These are phyloP conservation scores for Thalassophryne amazonica DNA, from an alignment of 2,797 vertebrate genomes.

Conservation along the genomic window DNA sequence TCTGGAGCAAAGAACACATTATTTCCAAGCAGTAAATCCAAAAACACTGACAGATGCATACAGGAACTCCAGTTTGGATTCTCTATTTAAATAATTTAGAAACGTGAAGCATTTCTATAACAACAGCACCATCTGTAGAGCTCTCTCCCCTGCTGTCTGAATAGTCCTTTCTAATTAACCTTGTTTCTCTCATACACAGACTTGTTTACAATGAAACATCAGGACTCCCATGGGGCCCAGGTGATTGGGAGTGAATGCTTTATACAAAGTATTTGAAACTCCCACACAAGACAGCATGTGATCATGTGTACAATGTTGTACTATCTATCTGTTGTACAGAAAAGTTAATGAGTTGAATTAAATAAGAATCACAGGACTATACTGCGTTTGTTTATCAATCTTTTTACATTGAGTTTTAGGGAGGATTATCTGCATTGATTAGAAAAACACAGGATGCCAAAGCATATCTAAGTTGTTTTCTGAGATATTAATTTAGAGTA, in stretches of 20 bases:
- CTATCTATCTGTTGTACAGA: constrained; percentile 21
- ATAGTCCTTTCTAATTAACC: constrained; percentile 67
- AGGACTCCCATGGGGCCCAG: constrained; percentile 44
- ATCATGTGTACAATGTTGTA: constrained; percentile 30
- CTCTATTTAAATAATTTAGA: constrained; percentile 48
- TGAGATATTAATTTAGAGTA: too few relatives aligned
- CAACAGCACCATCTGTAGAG: constrained; percentile 58
- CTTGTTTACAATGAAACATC: constrained; percentile 66
- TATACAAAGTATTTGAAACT: constrained; percentile 41
- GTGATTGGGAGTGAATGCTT: constrained; percentile 36
- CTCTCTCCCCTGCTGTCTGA: constrained; percentile 52
- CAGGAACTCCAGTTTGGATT: not conserved
- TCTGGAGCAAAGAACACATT: constrained; percentile 68
- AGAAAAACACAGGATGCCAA: too few relatives aligned
- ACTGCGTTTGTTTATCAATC: constrained; percentile 7
- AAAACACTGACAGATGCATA: not conserved
- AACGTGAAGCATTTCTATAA: constrained; percentile 44
- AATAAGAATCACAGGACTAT: not conserved
- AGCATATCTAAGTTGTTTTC: too few relatives aligned
- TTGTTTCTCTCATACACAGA: constrained; percentile 49
- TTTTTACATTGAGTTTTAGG: not conserved
- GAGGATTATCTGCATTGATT: constrained; percentile 6
- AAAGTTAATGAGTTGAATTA: constrained; percentile 19
- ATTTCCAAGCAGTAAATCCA: not conserved
- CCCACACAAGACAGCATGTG: constrained; percentile 25